Conservation (phyloP, 64 coral and sea anemone species). For the Porites australiensis region DNA sequence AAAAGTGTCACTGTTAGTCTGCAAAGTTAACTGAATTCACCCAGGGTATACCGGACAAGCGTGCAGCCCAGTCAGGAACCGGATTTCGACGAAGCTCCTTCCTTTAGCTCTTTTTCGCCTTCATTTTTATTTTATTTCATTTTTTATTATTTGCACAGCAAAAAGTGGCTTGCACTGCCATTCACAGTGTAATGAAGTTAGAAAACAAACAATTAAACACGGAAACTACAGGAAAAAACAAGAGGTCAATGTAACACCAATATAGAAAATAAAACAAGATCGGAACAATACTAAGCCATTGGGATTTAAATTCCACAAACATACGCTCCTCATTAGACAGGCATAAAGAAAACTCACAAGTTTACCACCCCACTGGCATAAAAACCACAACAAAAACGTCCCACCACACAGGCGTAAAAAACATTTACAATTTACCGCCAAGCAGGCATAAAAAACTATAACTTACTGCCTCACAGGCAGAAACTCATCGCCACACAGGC, state of each 20-base stretch:
- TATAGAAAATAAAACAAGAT: too few relatives aligned
- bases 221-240: too few relatives aligned
- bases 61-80: neutral
- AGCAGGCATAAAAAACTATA: neutral
- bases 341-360: neutral
- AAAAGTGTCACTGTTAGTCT: neutral
- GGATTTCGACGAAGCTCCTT: neutral
- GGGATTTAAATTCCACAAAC: too few relatives aligned
- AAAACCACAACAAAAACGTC: neutral
- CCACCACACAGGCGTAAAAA: slow-evolving; percentile 1
- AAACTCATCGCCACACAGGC: neutral
- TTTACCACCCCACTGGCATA: neutral
- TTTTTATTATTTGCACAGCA: neutral
- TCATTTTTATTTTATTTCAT: neutral
- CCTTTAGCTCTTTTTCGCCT: neutral
- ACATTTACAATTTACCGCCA: neutral
- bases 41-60: neutral
- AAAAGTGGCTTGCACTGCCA: too few relatives aligned
- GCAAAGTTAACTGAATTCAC: neutral
- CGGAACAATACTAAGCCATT: too few relatives aligned
- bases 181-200: too few relatives aligned
- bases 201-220: too few relatives aligned
- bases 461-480: too few relatives aligned
- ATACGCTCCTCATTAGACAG: neutral
- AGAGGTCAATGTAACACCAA: too few relatives aligned